A percentile compares a stretch with the other conserved stretches of the same genome.
These are phyloP conservation scores for Drosophila mimetica DNA, from an alignment of 2,888 invertebrate species.

Conservation along the genomic window DNA sequence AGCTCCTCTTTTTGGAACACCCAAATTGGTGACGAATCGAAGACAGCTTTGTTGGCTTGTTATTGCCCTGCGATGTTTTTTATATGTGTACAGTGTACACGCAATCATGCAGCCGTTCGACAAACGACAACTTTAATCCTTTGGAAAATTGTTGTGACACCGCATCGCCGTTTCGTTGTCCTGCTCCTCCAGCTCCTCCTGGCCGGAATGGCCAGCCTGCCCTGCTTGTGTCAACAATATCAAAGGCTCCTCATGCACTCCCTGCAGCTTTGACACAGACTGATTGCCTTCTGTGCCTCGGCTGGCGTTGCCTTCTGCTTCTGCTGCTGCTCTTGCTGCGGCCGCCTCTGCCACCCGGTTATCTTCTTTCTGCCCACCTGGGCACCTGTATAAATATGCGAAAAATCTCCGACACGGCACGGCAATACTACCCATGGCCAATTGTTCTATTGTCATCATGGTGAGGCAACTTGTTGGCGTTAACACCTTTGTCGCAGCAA, in stretches of 20 bases:
- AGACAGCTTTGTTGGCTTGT: not conserved
- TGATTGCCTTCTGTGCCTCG: conserved; percentile 47
- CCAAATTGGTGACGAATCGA: not conserved
- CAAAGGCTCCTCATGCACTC: conserved; percentile 45
- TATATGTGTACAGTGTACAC: conserved; percentile 26
- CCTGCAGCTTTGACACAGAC: conserved; percentile 55
- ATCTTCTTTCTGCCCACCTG: conserved; percentile 42
- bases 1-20: no score
- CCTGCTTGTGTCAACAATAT: conserved; percentile 53
- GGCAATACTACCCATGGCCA: conserved; percentile 37
- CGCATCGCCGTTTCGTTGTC: not conserved
- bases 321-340: not conserved
- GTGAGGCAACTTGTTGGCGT: conserved; percentile 46
- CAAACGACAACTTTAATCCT: conserved; percentile 55
- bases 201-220: conserved; percentile 13
- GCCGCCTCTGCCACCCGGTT: conserved; percentile 33
- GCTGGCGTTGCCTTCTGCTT: conserved; percentile 18
- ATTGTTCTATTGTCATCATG: conserved; percentile 55
- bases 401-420: conserved; percentile 34
- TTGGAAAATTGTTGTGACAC: conserved; percentile 46
- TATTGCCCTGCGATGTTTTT: conserved; percentile 30
- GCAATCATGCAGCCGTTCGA: conserved; percentile 45
- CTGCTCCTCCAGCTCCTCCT: conserved; percentile 18
- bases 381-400: conserved; percentile 53
- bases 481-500: conserved; percentile 49